Percentiles rank a stretch among this genome's conserved stretches.
phyloP scores from a whole-genome alignment of 2,888 invertebrate species.

The Fragum fragum region DNA sequence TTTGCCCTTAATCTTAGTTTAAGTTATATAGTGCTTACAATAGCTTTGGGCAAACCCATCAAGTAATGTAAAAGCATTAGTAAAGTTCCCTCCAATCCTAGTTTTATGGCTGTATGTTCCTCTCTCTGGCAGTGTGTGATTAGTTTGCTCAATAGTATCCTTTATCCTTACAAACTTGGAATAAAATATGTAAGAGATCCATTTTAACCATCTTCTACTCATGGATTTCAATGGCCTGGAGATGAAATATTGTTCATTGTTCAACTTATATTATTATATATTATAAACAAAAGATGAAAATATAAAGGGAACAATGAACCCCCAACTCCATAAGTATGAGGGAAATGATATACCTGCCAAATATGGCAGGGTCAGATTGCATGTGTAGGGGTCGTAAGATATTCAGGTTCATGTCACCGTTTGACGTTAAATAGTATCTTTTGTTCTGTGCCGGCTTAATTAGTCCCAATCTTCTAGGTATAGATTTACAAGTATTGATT shows the following conservation, averaged over 20 bases:
- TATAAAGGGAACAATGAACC: not conserved
- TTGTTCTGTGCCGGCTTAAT: constrained; percentile 17
- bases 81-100: not conserved
- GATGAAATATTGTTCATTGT: too few relatives aligned
- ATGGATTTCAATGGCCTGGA: too few relatives aligned
- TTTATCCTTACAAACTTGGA: too few relatives aligned
- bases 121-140: not conserved
- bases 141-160: not conserved
- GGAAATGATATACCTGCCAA: not conserved
- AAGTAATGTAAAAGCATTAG: not conserved
- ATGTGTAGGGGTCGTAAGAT: not conserved
- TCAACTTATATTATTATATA: too few relatives aligned
- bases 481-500: constrained; percentile 10
- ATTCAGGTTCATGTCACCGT: not conserved
- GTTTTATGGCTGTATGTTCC: not conserved
- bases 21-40: too few relatives aligned
- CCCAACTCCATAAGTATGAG: too few relatives aligned
- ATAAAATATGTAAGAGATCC: too few relatives aligned
- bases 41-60: not conserved
- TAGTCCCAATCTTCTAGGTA: not conserved
- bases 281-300: too few relatives aligned
- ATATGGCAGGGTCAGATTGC: not conserved
- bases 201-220: too few relatives aligned
- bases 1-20: too few relatives aligned
- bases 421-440: constrained; percentile 28